A percentile compares a stretch with the other conserved stretches of the same genome.
phyloP scores from a whole-genome alignment of 2,113 vertebrate species.

The Irena cyanogastra region DNA sequence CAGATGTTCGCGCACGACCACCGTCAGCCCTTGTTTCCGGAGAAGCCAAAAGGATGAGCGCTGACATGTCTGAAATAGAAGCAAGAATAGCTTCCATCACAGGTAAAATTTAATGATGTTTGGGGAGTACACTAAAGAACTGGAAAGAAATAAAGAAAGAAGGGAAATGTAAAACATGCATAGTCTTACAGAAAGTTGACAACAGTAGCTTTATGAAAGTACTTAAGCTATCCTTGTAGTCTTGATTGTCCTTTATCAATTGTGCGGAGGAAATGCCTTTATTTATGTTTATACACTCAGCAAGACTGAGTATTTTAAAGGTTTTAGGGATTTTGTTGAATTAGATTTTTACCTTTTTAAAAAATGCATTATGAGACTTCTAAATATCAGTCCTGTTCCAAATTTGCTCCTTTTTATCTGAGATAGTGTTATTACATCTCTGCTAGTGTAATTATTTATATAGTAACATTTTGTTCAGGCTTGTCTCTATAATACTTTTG shows the following conservation, averaged over 20 bases:
- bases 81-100: constrained; percentile 82
- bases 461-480: neutral
- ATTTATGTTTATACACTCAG: neutral
- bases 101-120: constrained; percentile 77
- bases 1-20: constrained; percentile 71
- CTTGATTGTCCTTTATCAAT: neutral
- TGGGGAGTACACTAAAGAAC: neutral
- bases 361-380: neutral
- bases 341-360: neutral
- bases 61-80: constrained; percentile 95
- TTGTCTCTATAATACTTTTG: neutral
- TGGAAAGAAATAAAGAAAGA: neutral
- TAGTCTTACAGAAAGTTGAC: neutral
- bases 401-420: neutral
- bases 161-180: neutral
- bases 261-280: neutral
- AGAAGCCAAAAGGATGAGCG: constrained; percentile 92
- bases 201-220: neutral
- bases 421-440: neutral
- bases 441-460: neutral
- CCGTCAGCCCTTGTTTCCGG: constrained; percentile 76
- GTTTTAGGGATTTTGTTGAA: neutral
- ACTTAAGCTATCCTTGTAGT: neutral
- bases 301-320: neutral
- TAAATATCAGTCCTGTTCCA: neutral